These are phyloP conservation scores for Conistra vaccinii DNA, from an alignment of 2,888 invertebrate genomes.

Conservation along the genomic window DNA sequence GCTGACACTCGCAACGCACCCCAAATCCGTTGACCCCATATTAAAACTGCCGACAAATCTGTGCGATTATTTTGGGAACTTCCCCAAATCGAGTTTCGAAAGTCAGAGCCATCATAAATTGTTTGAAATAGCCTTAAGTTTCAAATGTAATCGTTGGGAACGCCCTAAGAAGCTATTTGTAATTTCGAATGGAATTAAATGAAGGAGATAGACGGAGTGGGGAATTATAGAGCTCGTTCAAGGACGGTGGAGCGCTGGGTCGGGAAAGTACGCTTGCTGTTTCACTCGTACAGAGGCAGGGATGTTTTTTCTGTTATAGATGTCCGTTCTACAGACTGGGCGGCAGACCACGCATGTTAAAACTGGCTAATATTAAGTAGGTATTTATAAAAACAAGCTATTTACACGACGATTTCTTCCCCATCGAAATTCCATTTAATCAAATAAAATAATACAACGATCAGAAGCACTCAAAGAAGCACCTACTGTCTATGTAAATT, in stretches of 20 bases:
- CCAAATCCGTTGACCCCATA: slow-evolving; percentile 56
- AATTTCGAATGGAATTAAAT: slow-evolving; percentile 65
- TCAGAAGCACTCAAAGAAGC: neutral
- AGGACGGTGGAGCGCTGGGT: slow-evolving; percentile 53
- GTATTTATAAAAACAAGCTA: neutral
- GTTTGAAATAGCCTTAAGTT: slow-evolving; percentile 74
- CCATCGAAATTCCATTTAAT: neutral
- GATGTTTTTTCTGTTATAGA: neutral
- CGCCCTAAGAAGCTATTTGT: slow-evolving; percentile 71
- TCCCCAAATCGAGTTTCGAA: slow-evolving; percentile 65
- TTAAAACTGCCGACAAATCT: slow-evolving; percentile 70
- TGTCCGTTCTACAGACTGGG: neutral
- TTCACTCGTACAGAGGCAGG: neutral
- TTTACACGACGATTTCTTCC: neutral
- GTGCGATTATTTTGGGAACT: slow-evolving; percentile 69
- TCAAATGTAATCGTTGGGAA: slow-evolving; percentile 70
- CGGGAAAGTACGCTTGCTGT: slow-evolving; percentile 25
- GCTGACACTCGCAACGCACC: slow-evolving; percentile 6
- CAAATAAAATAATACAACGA: neutral
- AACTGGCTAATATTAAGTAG: neutral
- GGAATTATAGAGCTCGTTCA: slow-evolving; percentile 52
- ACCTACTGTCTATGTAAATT: too few relatives aligned
- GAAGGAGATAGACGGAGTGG: slow-evolving; percentile 59
- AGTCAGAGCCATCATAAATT: slow-evolving; percentile 73
- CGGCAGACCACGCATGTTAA: neutral